Evolutionary conservation across 2,113 vertebrate species (phyloP).

Genomic region (Cathartes aura): DNA sequence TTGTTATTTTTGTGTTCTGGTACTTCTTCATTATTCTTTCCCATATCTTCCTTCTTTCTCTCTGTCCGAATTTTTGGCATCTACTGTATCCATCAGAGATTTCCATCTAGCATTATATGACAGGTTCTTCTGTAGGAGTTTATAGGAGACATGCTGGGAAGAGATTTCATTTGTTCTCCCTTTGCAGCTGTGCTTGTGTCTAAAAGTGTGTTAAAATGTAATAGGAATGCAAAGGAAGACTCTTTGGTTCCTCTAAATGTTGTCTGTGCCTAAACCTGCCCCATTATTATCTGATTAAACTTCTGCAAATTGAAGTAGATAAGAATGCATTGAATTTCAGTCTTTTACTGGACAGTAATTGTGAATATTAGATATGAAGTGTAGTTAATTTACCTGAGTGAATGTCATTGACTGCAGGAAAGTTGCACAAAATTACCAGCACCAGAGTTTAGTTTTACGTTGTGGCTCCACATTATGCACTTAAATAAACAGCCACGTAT

Average conservation of each 20-base stretch:
- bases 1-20: not conserved
- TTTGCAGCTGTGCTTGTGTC: not conserved
- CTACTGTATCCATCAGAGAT: not conserved
- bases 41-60: not conserved
- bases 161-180: slow-evolving; percentile 4
- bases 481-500: not conserved
- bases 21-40: not conserved
- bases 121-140: not conserved
- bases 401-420: not conserved
- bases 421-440: not conserved
- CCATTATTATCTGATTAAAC: not conserved
- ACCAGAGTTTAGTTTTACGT: not conserved
- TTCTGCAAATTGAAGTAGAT: not conserved
- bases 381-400: not conserved
- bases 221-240: not conserved
- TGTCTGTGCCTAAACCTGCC: not conserved
- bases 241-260: not conserved
- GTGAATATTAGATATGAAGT: not conserved
- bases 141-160: not conserved
- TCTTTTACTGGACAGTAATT: not conserved
- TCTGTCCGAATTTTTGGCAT: not conserved
- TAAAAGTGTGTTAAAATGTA: not conserved
- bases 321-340: not conserved
- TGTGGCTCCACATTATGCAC: not conserved
- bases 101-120: not conserved